Evolutionary conservation across 2,888 invertebrate genomes (phyloP), one percentile per base, ranked within the genome.

Genomic region (Cheilosia variabilis): DNA sequence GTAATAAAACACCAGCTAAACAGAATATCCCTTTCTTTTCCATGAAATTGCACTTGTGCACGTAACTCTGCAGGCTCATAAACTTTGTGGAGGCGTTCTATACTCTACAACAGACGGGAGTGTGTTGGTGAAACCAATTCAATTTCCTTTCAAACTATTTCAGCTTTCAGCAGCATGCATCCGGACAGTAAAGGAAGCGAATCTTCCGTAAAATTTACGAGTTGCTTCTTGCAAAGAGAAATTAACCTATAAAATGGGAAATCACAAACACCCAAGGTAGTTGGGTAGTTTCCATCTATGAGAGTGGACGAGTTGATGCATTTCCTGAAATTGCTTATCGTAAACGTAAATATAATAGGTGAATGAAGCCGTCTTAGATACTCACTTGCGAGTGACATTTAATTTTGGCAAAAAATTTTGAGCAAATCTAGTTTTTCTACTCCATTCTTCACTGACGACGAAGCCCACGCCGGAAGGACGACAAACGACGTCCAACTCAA

Each of bases 241-340:
- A 47, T 47, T 47, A 47, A 17, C 45, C 45, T 47, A 47, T 47
- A 47, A 47, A 47, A n/a, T 19, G 17, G 17, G 45, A 47, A 47
- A 47, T 17, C 45, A 17, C 45, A n/a, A 17, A 17, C 17, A 47
- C 17, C 27, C 27, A 27, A 27, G 27, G 31, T 31, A 9, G 31
- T 2, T 9, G 31, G 31, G 31, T 9, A 7, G 31, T 31, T 37
- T 37, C 4, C 37, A 37, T 37, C 37, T 37, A 13, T 27, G 31
- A 31, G 31, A 31, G 31, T 31, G 37, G 37, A 13, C 13, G 13
- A 13, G 10, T 37, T 37, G 34, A 37, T 37, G 37, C 4, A 13
- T 1, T 13, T 13, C 1, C 37, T 37, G 13, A 37, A 37, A 37
- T 13, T 37, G 37, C 13, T 37, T 37, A 13, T 13, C 13, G 37